Evolutionary conservation across 2,113 vertebrate genomes (phyloP).

Genomic region (Tinamus guttatus): DNA sequence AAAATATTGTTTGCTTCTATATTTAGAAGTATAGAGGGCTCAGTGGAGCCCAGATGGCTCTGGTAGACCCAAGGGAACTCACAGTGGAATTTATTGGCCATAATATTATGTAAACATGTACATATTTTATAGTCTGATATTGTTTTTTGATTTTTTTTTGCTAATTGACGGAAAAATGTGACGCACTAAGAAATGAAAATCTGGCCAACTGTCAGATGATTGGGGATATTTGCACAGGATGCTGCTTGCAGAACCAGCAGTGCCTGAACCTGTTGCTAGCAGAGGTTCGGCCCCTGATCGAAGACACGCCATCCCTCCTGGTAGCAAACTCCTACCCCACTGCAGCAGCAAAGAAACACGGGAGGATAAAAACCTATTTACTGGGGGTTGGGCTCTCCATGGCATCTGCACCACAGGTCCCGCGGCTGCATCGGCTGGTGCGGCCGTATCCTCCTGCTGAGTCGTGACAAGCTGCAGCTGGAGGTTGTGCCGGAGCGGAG

Average conservation of each 20-base stretch:
- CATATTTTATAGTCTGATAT: not conserved
- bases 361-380: not conserved
- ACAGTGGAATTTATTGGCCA: not conserved
- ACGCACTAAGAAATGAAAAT: not conserved
- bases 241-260: not conserved
- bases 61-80: not conserved
- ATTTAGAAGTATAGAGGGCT: not conserved
- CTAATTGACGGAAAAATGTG: not conserved
- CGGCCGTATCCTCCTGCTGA: not conserved
- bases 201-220: not conserved
- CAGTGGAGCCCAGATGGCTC: not conserved
- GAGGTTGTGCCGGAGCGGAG: not conserved
- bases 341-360: not conserved
- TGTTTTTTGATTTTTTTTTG: not conserved
- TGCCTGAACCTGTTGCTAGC: not conserved
- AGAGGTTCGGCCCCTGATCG: not conserved
- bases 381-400: not conserved
- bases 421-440: too few species aligned
- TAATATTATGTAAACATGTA: not conserved
- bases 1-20: not conserved
- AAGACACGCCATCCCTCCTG: not conserved
- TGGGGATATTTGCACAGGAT: not conserved
- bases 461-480: rapidly evolving
- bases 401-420: rapidly evolving
- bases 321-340: not conserved